phyloP scores from a whole-genome alignment of 2,113 vertebrate genomes.

The Benitochromis conjunctus region DNA sequence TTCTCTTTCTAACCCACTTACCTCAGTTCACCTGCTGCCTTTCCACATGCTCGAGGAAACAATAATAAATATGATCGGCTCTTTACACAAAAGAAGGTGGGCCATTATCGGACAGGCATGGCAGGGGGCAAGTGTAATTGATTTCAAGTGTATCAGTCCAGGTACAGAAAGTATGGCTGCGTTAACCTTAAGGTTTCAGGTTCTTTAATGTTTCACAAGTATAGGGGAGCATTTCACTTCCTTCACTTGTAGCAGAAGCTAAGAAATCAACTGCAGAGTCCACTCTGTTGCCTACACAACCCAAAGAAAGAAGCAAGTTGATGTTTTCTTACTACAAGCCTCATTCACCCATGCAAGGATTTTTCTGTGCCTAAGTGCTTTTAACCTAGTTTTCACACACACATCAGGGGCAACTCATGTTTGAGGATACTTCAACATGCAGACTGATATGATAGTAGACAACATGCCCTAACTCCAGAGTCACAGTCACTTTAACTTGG shows the following conservation, averaged over 20 bases:
- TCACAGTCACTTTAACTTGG: too few relatives aligned
- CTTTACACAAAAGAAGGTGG: constrained; percentile 42
- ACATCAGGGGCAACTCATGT: neutral
- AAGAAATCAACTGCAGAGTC: constrained; percentile 26
- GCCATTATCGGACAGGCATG: constrained; percentile 53
- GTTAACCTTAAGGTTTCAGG: neutral
- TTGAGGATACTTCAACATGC: neutral
- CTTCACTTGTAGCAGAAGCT: neutral
- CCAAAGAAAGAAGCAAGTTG: constrained; percentile 25
- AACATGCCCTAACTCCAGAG: neutral
- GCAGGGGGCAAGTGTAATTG: constrained; percentile 56
- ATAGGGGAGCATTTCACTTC: constrained; percentile 17
- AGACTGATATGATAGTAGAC: neutral
- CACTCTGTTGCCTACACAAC: constrained; percentile 4
- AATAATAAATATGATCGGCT: constrained; percentile 55
- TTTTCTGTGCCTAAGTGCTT: neutral
- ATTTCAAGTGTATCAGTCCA: constrained; percentile 52
- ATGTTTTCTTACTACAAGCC: neutral
- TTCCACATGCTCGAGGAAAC: constrained; percentile 51
- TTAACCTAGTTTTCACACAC: neutral
- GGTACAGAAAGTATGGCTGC: neutral
- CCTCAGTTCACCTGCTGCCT: constrained; percentile 52
- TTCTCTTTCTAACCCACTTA: constrained; percentile 43
- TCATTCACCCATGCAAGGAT: neutral
- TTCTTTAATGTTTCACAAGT: constrained; percentile 27